phyloP scores from a whole-genome alignment of 2,888 invertebrate genomes.

The Plagiodera versicolora region DNA sequence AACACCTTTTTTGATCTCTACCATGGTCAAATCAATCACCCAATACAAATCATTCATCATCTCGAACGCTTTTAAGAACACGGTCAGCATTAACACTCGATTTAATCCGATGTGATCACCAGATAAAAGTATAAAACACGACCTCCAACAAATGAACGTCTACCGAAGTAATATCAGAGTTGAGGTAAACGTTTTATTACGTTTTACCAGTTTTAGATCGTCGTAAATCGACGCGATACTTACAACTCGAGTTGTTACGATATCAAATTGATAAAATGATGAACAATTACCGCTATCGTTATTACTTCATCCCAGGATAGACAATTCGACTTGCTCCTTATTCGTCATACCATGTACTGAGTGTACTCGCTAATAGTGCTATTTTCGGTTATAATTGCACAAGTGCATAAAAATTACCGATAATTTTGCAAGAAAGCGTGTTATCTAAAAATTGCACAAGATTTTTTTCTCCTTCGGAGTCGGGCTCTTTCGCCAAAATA shows the following conservation, averaged over 20 bases:
- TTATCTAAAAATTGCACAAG: no score
- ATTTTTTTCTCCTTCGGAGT: no score
- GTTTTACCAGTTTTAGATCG: slow-evolving; percentile 1
- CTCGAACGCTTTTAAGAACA: background rate
- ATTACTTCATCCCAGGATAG: background rate
- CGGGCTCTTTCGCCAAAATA: no score
- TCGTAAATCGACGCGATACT: slow-evolving; percentile 4
- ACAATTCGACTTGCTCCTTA: background rate
- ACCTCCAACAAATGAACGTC: background rate
- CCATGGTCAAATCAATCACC: background rate
- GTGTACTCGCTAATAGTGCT: no score
- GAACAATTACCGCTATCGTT: background rate
- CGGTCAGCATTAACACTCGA: background rate
- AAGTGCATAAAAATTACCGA: no score
- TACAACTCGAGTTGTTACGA: background rate
- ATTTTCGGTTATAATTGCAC: no score
- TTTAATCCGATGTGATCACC: background rate
- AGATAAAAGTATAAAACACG: background rate
- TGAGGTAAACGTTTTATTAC: slow-evolving; percentile 1
- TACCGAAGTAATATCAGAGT: background rate
- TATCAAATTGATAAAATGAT: background rate
- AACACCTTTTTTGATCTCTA: background rate
- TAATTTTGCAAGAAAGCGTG: no score
- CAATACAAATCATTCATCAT: background rate
- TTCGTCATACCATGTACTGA: no score